Percentiles rank a stretch among this genome's conserved stretches.
Evolutionary conservation across 2,888 invertebrate species (phyloP).

Genomic region (Lasioglossum calceatum): DNA sequence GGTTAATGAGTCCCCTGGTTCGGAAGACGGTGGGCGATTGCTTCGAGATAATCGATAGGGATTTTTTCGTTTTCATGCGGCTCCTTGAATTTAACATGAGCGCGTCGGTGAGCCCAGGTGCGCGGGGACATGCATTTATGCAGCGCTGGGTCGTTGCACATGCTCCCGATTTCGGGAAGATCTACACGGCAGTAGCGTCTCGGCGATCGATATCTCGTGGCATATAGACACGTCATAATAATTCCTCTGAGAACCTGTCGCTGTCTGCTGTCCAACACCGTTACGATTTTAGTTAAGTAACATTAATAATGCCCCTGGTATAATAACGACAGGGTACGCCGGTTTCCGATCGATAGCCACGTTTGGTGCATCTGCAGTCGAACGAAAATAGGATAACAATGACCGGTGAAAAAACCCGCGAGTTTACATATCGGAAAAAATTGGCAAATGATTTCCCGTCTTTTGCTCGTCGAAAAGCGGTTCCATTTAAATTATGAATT

Average conservation of each 20-base stretch:
- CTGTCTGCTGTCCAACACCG: background rate
- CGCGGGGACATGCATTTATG: constrained; percentile 15
- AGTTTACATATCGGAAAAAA: constrained; percentile 1
- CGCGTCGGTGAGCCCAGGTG: background rate
- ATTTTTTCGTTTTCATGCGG: constrained; percentile 4
- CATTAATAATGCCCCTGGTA: background rate
- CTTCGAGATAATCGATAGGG: constrained; percentile 21
- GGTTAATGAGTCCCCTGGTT: constrained; percentile 14
- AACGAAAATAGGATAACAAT: background rate
- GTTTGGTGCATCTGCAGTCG: background rate
- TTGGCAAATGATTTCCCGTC: constrained; percentile 14
- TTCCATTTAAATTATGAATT: constrained; percentile 11
- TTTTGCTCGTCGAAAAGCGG: constrained; percentile 6
- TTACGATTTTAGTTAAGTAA: background rate
- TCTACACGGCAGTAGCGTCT: background rate
- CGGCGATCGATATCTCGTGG: background rate
- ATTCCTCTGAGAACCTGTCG: background rate
- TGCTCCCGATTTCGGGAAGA: constrained; percentile 26
- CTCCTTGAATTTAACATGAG: constrained; percentile 17
- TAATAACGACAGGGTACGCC: background rate
- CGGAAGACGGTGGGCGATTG: constrained; percentile 5
- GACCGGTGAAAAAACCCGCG: background rate
- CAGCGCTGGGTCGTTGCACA: constrained; percentile 23
- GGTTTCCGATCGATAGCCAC: background rate
- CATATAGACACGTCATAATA: background rate